Percentiles rank a stretch among this genome's conserved stretches.
Evolutionary conservation across 2,888 invertebrate genomes (phyloP).

Genomic region (Doris montereyensis): DNA sequence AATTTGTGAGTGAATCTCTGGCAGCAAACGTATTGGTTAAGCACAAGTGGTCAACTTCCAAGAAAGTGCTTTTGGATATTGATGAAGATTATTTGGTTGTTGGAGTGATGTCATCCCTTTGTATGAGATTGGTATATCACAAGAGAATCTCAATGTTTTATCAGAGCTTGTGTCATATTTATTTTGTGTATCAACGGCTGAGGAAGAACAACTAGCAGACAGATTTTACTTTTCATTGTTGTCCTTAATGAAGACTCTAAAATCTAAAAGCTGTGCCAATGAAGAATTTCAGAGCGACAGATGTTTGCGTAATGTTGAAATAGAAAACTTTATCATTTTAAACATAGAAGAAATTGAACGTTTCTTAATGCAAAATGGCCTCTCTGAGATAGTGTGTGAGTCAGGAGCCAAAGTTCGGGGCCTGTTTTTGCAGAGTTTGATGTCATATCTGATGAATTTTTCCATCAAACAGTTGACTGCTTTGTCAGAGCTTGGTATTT

Average conservation of each 20-base stretch:
- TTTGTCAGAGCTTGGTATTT: constrained; percentile 55
- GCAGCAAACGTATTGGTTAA: constrained; percentile 40
- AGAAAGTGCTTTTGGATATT: constrained; percentile 59
- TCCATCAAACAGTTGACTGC: constrained; percentile 49
- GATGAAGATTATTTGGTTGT: constrained; percentile 65
- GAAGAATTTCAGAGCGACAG: background rate
- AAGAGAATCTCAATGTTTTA: constrained; percentile 44
- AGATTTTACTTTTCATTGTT: constrained; percentile 25
- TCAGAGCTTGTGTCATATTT: constrained; percentile 48
- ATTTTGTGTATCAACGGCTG: constrained; percentile 53
- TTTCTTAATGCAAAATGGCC: background rate
- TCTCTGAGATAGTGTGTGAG: constrained; percentile 34
- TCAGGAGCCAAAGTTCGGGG: constrained; percentile 24
- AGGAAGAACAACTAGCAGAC: constrained; percentile 52
- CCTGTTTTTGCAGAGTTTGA: constrained; percentile 35
- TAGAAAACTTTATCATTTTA: constrained; percentile 39
- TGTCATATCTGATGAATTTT: constrained; percentile 44
- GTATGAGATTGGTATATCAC: constrained; percentile 47
- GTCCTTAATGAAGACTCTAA: constrained; percentile 16
- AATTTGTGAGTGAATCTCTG: constrained; percentile 51
- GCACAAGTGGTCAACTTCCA: background rate
- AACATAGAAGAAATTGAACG: constrained; percentile 30
- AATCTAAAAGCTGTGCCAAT: constrained; percentile 30
- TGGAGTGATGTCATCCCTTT: constrained; percentile 54
- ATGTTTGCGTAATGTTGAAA: constrained; percentile 35